Evolutionary conservation across 2,113 vertebrate species (phyloP).

Genomic region (Phoenicopterus ruber): DNA sequence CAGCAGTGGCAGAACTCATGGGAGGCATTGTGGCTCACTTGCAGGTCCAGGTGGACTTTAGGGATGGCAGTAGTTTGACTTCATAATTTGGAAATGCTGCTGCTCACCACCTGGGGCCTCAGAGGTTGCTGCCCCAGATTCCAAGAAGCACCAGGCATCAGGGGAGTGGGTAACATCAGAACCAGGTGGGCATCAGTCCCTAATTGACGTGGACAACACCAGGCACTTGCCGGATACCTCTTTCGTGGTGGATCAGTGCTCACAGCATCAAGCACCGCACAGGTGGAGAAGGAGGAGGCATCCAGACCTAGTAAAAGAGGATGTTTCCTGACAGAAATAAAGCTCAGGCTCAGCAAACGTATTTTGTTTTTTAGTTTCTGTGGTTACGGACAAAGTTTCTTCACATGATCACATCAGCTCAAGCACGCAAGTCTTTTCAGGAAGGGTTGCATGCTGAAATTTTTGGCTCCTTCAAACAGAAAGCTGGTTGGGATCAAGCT

Average conservation of each 20-base stretch:
- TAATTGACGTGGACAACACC: neutral
- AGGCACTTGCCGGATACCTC: neutral
- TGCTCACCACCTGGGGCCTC: neutral
- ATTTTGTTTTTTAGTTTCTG: neutral
- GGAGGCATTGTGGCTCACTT: neutral
- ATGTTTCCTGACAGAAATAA: neutral
- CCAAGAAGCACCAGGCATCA: neutral
- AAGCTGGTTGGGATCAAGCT: neutral
- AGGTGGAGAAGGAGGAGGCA: neutral
- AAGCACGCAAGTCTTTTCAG: neutral
- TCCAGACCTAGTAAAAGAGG: neutral
- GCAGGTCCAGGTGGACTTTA: neutral
- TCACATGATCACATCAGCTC: neutral
- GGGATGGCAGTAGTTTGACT: neutral
- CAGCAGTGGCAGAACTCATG: neutral
- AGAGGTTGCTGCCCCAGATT: neutral
- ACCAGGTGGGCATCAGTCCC: neutral
- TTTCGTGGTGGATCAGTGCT: neutral
- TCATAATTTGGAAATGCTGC: neutral
- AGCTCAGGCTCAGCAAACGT: neutral
- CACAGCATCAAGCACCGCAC: accelerated
- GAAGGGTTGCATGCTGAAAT: neutral
- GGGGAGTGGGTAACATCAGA: neutral
- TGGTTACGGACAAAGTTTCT: neutral
- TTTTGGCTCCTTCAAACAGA: neutral